Evolutionary conservation across 2,888 invertebrate species (phyloP), one percentile per base, ranked within the genome.

Genomic region (Aphodius sticticus): DNA sequence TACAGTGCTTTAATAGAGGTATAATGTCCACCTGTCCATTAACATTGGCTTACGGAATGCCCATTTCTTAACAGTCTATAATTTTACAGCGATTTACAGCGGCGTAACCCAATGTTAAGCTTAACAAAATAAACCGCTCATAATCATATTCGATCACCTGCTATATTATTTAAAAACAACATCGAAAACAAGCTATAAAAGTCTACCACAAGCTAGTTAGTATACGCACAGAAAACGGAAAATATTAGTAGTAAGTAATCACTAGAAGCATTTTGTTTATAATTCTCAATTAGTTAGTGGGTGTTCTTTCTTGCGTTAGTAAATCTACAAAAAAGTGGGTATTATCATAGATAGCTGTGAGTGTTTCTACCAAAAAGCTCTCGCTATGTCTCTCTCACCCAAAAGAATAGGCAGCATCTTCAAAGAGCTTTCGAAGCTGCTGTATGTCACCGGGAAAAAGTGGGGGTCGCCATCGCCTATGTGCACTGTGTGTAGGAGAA

Each of bases 391-490:
- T 77, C 69, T 85, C 88, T 88, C 88, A 88, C 88, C 88, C 87
- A 82, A 86, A 82, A 83, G 86, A 90, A 85, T 92, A 91, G 86
- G 93, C 92, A 87, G 92, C 91, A 84, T 93, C 95, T 93, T 94
- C 95, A 91, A 94, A 95, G 90, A 94, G 92, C 89, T 93, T 92
- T 90, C 94, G 92, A 89, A 95, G 91, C 90, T 93, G 94, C 87
- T 94, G 94, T 88, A 95, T 94, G 91, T 94, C 94, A 87, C 94
- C 94, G 86, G 93, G 93, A 92, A 95, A 93, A 90, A 95, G 92
- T 85, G 95, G 95, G 87, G 95, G 95, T 86, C 95, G 94, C 96
- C 96, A 96, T 90, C 95, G 94, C 91, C 95, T 94, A 91, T 94
- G 93, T 89, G 92, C 92, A 90, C 95, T 95, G 79, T 76, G 76